Evolutionary conservation across 2,888 invertebrate species (phyloP), one percentile per base, ranked within the genome.

Genomic region (Patella depressa): DNA sequence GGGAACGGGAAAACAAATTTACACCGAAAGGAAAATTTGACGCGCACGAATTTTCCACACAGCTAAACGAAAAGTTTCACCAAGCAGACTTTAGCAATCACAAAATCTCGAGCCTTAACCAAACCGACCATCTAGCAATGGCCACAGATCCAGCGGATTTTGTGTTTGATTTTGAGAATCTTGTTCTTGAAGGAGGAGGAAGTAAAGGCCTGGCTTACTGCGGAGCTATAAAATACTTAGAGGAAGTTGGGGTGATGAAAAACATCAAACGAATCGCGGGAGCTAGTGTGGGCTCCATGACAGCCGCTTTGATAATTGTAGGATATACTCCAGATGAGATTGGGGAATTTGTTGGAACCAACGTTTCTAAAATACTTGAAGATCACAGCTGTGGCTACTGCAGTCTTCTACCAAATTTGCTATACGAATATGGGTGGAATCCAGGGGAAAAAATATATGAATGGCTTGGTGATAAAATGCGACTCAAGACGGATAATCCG

Each of bases 261-360:
- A 84, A 88, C 53, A 79, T 88, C 14, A 85, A 84, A 76, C 79
- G 89, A 5, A 83, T 87, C 53, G 87, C 88, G 3, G 89, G 89
- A 0, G 81, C 89, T 34, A 88, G 88, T 79, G 88, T 88, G 0
- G 89, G 89, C 0, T 88, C 89, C 11, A 89, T 89, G 87, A 86
- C 88, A 1, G 88, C 88, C 3, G 80, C 88, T 0, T 83, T 88
- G 7, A 79, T 89, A 9, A 85, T 87, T 17, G 87, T 89, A 3
- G 89, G 89, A 12, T 89, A 87, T 80, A 79, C 84, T 71, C 84
- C 88, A 0, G 75, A 83, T 14, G 85, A 88, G 65, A 83, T 89
- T 3, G 82, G 85, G 75, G 84, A 84, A 54, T 86, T 86, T 75
- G 83, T 88, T 53, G 83, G 85, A 57, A 86, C 86, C 72, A 87